Conservation (phyloP, 2,888 invertebrate species). For the Litoditis marina region DNA sequence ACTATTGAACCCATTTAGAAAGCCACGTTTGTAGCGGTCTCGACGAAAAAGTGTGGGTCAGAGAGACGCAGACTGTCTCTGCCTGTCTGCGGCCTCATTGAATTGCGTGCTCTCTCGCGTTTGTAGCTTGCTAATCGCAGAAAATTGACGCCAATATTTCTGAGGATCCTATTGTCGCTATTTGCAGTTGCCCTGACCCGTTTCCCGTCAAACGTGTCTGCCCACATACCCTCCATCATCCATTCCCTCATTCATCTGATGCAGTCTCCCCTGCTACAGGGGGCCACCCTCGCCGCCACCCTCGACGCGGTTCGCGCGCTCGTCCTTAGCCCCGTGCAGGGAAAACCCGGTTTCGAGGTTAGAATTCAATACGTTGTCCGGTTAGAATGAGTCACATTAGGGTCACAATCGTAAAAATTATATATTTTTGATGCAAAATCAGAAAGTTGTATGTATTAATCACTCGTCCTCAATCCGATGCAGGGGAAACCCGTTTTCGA, state of each 20-base stretch:
- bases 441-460: background rate
- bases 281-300: slow-evolving; percentile 85
- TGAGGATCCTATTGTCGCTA: background rate
- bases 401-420: no score
- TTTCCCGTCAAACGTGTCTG: slow-evolving; percentile 15
- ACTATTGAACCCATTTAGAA: no score
- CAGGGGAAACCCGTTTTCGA: background rate
- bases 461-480: background rate
- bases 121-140: no score
- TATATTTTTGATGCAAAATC: slow-evolving; percentile 1
- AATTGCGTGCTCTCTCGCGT: no score
- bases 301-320: slow-evolving; percentile 86
- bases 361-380: no score
- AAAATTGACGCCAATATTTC: no score
- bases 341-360: slow-evolving; percentile 63
- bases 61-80: no score
- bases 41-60: no score
- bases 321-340: slow-evolving; percentile 75
- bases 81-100: no score
- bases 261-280: slow-evolving; percentile 63
- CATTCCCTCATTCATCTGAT: slow-evolving; percentile 48
- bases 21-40: no score
- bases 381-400: no score
- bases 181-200: slow-evolving; percentile 26
- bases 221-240: slow-evolving; percentile 70